These are phyloP conservation scores for Rhipidura dahli DNA, from an alignment of 2,113 vertebrate genomes.

Conservation along the genomic window DNA sequence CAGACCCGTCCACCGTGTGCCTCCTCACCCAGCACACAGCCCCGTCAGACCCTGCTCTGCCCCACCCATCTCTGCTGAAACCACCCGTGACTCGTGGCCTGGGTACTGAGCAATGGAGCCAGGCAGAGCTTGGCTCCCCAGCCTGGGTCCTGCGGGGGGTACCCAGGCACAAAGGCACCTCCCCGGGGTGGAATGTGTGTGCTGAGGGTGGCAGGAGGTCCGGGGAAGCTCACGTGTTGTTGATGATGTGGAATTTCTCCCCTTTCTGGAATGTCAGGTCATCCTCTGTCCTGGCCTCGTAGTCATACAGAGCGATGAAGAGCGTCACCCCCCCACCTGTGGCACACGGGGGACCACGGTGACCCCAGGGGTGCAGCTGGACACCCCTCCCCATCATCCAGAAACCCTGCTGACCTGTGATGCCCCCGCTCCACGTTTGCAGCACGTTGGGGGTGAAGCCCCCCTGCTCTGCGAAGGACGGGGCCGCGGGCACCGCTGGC, in stretches of 20 bases:
- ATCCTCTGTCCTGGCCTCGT: slow-evolving; percentile 91
- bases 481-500: slow-evolving; percentile 30
- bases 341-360: not conserved
- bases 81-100: fast-evolving
- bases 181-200: not conserved
- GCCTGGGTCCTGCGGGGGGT: too few species aligned
- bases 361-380: not conserved
- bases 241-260: slow-evolving; percentile 96
- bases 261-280: slow-evolving; percentile 92
- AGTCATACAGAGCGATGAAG: slow-evolving; percentile 92
- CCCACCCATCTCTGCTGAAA: not conserved
- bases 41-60: not conserved
- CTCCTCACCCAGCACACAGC: not conserved
- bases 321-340: slow-evolving; percentile 86
- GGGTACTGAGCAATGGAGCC: not conserved
- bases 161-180: not conserved
- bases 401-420: slow-evolving; percentile 70
- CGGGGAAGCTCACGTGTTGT: slow-evolving; percentile 81
- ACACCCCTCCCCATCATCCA: fast-evolving
- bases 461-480: slow-evolving; percentile 34
- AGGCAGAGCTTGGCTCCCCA: not conserved
- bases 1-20: not conserved
- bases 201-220: not conserved
- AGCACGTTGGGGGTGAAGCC: slow-evolving; percentile 49
- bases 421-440: slow-evolving; percentile 35